These are phyloP conservation scores for Ceratitis capitata DNA, from an alignment of 1,140 invertebrate species.

Conservation along the genomic window DNA sequence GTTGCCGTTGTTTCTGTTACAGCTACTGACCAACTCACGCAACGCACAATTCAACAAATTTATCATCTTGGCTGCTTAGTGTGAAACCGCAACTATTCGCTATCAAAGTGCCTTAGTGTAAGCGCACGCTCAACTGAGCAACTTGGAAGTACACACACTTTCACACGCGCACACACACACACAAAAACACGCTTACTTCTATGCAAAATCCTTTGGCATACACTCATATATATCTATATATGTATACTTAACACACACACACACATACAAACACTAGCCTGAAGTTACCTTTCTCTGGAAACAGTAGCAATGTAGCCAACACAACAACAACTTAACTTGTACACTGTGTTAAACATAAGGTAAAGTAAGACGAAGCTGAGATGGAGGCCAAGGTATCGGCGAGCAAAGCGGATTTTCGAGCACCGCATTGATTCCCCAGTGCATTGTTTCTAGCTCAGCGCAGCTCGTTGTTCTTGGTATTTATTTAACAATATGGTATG, in stretches of 20 bases:
- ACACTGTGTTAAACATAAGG: neutral
- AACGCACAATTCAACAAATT: neutral
- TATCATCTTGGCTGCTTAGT: neutral
- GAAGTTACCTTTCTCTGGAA: neutral
- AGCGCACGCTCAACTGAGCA: neutral
- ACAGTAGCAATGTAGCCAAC: neutral
- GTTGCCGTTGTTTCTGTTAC: neutral
- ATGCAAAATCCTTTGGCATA: too few species aligned
- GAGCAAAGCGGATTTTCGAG: conserved; percentile 3
- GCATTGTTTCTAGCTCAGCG: neutral
- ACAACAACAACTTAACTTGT: neutral
- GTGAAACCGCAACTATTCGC: conserved; percentile 1
- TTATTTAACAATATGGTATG: neutral
- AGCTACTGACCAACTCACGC: neutral
- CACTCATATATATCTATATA: neutral
- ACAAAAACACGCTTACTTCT: too few species aligned
- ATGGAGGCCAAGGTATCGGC: neutral
- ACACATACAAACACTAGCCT: too few species aligned
- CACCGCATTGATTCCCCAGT: neutral
- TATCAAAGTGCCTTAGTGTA: neutral
- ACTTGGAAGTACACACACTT: neutral
- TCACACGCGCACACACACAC: neutral
- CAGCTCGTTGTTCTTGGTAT: neutral
- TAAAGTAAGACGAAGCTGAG: neutral
- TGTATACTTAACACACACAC: neutral